phyloP scores from a whole-genome alignment of 2,113 vertebrate genomes.

The Tragelaphus scriptus region DNA sequence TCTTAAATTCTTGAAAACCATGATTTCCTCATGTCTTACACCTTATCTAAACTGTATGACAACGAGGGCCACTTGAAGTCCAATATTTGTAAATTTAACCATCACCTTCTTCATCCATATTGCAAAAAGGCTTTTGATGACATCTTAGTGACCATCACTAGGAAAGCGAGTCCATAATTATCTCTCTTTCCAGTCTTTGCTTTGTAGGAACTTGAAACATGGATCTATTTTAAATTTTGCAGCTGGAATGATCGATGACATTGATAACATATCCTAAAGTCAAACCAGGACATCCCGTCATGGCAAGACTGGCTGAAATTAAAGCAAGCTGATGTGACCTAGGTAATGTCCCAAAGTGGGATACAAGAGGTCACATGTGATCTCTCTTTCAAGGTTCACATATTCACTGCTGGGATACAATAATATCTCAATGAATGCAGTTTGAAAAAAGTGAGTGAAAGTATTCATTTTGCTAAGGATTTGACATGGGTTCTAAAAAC shows the following conservation, averaged over 20 bases:
- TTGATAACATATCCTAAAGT: not conserved
- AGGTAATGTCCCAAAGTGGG: not conserved
- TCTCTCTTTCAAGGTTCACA: not conserved
- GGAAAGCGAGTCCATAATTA: not conserved
- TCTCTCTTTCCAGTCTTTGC: not conserved
- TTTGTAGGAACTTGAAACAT: not conserved
- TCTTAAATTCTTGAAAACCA: not conserved
- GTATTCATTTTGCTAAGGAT: not conserved
- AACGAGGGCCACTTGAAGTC: not conserved
- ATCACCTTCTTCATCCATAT: not conserved
- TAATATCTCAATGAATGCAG: not conserved
- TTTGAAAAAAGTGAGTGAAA: not conserved
- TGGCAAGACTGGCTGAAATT: not conserved
- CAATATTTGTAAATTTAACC: not conserved
- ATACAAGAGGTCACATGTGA: not conserved
- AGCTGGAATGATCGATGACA: not conserved
- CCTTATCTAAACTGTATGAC: not conserved
- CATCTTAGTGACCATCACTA: not conserved
- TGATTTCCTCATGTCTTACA: not conserved
- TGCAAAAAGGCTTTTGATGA: not conserved
- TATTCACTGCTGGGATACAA: not conserved
- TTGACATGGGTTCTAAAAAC: not conserved
- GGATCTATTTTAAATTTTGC: not conserved
- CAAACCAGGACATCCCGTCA: not conserved
- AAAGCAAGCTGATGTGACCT: not conserved